Evolutionary conservation across 1,140 invertebrate species (phyloP).

Genomic region (Brachystomella parvula): DNA sequence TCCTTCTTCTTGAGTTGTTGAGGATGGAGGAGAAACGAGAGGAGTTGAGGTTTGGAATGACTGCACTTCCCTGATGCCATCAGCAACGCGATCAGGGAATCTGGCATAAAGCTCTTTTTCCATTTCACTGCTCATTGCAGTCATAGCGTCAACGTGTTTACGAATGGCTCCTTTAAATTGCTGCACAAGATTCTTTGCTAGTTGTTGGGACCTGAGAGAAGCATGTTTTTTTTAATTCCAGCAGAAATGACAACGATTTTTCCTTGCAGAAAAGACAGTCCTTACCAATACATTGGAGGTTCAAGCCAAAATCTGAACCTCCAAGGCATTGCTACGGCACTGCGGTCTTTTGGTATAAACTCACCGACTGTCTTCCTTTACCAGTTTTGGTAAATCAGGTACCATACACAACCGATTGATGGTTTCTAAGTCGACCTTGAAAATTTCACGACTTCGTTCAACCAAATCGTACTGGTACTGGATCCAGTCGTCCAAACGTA

Average conservation of each 20-base stretch:
- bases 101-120: not conserved
- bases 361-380: not conserved
- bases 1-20: not conserved
- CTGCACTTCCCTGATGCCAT: too few relatives aligned
- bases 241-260: not conserved
- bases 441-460: not conserved
- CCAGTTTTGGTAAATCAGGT: not conserved
- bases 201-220: not conserved
- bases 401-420: not conserved
- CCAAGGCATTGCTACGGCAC: too few relatives aligned
- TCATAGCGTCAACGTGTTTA: not conserved
- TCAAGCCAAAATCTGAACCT: not conserved
- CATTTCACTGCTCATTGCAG: not conserved
- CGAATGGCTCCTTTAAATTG: not conserved
- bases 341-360: not conserved
- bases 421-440: not conserved
- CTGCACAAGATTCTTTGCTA: not conserved
- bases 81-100: not conserved
- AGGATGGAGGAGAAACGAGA: not conserved
- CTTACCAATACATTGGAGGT: not conserved
- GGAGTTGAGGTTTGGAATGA: not conserved
- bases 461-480: not conserved
- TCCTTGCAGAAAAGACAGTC: not conserved
- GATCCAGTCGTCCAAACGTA: not conserved
- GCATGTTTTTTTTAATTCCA: too few relatives aligned